Evolutionary conservation across 2,888 invertebrate genomes (phyloP), one percentile per base, ranked within the genome.

Genomic region (Lordiphosa andalusiaca): DNA sequence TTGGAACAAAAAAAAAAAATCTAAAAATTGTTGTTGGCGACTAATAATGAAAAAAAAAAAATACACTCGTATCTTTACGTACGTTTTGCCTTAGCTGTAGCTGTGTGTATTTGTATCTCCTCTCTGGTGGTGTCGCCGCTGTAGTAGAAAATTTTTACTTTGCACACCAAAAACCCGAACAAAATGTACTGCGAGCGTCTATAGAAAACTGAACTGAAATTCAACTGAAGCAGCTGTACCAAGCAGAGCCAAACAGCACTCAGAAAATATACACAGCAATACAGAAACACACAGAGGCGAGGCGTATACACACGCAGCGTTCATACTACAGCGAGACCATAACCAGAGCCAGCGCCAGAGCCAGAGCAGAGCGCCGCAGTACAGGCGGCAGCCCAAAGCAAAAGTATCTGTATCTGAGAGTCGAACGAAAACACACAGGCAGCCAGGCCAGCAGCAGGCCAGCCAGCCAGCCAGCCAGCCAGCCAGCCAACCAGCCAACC

Each of bases 131-230:
- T n/a, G n/a, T 12, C 39, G 46, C 41, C 52, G 49, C 23, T 23
- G 30, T 30, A 30, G 30, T 30, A 10, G 67, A 51, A 67, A 67
- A 52, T 53, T 47, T 61, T 50, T 57, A 48, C 59, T 53, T 30
- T 30, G 30, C 56, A 53, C 30, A 49, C 59, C 49, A 71, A 69
- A 68, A 48, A 77, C 73, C 69, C 75, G 76, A 77, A 83, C 77
- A 67, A 78, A 78, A 76, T 73, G 77, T 83, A 82, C 85, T 84
- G 83, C 69, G 74, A 78, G 64, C 67, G 73, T 63, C 81, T 76
- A 80, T 80, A 80, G 86, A 78, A 84, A 81, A 77, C 86, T 84
- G 86, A 80, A 80, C 80, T 80, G 86, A 80, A 77, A 80, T 85
- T 85, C 71, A 78, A 84, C 80, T 80, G 80, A 84, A 84, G 80